These are phyloP conservation scores for Sebastes flavidus DNA, from an alignment of 2,797 vertebrate genomes.

Conservation along the genomic window DNA sequence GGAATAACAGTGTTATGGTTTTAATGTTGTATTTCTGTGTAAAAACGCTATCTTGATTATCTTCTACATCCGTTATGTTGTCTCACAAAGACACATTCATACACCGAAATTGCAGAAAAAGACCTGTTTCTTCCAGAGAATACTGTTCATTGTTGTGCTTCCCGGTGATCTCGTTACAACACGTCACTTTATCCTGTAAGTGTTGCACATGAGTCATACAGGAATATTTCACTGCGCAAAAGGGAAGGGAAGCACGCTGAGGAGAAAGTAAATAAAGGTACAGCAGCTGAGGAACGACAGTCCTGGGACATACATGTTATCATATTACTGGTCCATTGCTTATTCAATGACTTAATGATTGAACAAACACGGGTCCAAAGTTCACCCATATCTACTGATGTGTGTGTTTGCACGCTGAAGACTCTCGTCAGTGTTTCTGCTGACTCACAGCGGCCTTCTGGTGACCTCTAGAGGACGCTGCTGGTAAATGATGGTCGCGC, in stretches of 20 bases:
- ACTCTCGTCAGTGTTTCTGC: conserved; percentile 37
- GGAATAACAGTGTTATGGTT: not conserved
- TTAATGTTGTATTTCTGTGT: conserved; percentile 6
- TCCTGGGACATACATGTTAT: conserved; percentile 28
- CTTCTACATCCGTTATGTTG: not conserved
- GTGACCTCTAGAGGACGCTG: conserved; percentile 71
- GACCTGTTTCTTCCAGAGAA: conserved; percentile 21
- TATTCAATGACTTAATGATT: conserved; percentile 63
- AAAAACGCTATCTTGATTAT: not conserved
- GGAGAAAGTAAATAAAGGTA: conserved; percentile 42
- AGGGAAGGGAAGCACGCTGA: not conserved
- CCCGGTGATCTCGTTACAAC: conserved; percentile 52
- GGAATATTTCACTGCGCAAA: conserved; percentile 36
- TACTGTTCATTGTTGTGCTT: conserved; percentile 28
- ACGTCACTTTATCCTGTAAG: conserved; percentile 42
- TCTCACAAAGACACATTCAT: not conserved
- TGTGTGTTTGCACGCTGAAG: conserved; percentile 23
- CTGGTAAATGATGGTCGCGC: not conserved
- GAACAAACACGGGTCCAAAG: conserved; percentile 70
- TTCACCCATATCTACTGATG: conserved; percentile 44
- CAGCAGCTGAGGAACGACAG: conserved; percentile 52
- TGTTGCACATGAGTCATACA: conserved; percentile 64
- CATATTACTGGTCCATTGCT: conserved; percentile 51
- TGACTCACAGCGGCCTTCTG: conserved; percentile 54
- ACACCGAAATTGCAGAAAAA: not conserved